Percentiles rank a stretch among this genome's conserved stretches.
phyloP scores from a whole-genome alignment of 2,888 invertebrate species.

The Pomacea canaliculata region DNA sequence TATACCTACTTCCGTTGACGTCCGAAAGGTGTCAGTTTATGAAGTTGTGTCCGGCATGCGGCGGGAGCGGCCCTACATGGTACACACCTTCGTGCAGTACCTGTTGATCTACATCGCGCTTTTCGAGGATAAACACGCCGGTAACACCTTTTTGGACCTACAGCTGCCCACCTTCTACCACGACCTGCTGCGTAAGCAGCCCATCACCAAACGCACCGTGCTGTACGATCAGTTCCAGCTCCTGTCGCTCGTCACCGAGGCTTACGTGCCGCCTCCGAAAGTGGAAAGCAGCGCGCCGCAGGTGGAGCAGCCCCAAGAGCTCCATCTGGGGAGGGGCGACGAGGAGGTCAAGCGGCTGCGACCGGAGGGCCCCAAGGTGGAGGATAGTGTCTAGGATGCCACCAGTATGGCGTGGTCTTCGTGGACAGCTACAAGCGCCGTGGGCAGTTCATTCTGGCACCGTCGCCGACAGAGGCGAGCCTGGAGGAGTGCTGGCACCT shows the following conservation, averaged over 20 bases:
- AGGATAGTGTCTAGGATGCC: too few species aligned
- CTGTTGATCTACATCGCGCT: background rate
- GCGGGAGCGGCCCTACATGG: background rate
- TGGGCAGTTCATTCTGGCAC: constrained; percentile 61
- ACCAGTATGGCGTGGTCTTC: constrained; percentile 23
- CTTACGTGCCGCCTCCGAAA: too few species aligned
- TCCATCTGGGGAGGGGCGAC: too few species aligned
- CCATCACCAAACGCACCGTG: constrained; percentile 52
- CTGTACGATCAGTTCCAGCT: constrained; percentile 59
- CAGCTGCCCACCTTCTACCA: constrained; percentile 55
- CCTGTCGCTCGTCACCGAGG: constrained; percentile 25
- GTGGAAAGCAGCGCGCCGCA: too few species aligned
- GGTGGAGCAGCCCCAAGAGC: too few species aligned
- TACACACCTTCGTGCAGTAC: background rate
- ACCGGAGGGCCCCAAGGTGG: too few species aligned
- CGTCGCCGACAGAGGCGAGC: constrained; percentile 61
- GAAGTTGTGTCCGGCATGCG: background rate
- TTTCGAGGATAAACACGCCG: background rate
- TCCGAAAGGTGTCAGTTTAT: constrained; percentile 45
- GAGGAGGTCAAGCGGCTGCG: too few species aligned
- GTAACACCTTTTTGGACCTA: constrained; percentile 38
- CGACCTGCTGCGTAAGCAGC: constrained; percentile 50
- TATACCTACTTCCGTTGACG: too few species aligned
- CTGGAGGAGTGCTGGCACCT: constrained; percentile 66
- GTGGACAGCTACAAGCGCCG: constrained; percentile 55